Percentiles rank a stretch among this genome's conserved stretches.
phyloP scores from a whole-genome alignment of 2,888 invertebrate species.

The Selenia dentaria region DNA sequence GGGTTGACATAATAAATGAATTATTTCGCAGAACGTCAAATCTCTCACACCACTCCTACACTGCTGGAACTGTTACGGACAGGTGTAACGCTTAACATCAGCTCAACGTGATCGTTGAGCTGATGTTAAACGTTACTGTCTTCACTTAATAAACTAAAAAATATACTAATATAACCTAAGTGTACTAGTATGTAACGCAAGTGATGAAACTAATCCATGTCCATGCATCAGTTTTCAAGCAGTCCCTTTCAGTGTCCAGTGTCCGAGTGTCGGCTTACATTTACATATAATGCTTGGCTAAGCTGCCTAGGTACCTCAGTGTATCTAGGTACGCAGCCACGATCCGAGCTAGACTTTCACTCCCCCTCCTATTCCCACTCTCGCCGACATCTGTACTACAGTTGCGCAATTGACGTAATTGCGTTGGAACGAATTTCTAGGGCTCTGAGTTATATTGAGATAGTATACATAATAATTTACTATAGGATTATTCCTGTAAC shows the following conservation, averaged over 20 bases:
- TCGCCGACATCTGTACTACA: conserved; percentile 15
- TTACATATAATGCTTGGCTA: conserved; percentile 15
- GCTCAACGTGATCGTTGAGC: too few relatives aligned
- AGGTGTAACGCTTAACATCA: too few relatives aligned
- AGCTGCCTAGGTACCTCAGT: not conserved
- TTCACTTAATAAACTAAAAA: too few relatives aligned
- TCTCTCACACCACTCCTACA: too few relatives aligned
- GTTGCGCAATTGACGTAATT: conserved; percentile 24
- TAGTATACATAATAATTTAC: not conserved
- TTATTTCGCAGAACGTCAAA: too few relatives aligned
- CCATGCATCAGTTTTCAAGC: not conserved
- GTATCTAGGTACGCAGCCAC: conserved; percentile 8
- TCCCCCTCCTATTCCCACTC: conserved; percentile 8
- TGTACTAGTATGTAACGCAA: too few relatives aligned
- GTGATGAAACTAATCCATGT: too few relatives aligned
- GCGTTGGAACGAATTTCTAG: conserved; percentile 15
- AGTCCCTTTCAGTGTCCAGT: conserved; percentile 15
- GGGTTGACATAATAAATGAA: too few relatives aligned
- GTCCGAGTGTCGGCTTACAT: conserved; percentile 19
- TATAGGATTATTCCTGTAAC: too few relatives aligned
- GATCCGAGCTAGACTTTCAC: conserved; percentile 31
- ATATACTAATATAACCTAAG: too few relatives aligned
- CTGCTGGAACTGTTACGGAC: too few relatives aligned
- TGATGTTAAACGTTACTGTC: too few relatives aligned
- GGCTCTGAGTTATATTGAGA: not conserved